phyloP scores from a whole-genome alignment of 2,888 invertebrate species.

The Meloe dianella region DNA sequence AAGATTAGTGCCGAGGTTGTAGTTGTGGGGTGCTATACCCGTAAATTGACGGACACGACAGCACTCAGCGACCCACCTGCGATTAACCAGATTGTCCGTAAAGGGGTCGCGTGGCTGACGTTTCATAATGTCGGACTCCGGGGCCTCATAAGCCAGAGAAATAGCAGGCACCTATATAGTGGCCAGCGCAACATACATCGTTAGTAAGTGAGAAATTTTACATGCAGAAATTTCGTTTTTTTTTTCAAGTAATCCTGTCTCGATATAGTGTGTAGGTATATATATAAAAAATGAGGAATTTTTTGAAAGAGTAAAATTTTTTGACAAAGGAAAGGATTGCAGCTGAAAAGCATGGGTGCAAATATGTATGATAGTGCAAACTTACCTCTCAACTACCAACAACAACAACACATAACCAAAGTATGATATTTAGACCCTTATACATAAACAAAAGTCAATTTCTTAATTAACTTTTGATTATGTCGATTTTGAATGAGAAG shows the following conservation, averaged over 20 bases:
- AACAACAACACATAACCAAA: background rate
- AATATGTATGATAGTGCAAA: conserved; percentile 44
- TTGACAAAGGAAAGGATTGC: conserved; percentile 19
- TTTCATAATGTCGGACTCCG: conserved; percentile 99
- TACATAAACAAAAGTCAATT: background rate
- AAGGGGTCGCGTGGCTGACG: conserved; percentile 96
- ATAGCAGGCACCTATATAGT: conserved; percentile 96
- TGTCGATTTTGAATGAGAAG: conserved; percentile 1
- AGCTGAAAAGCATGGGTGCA: conserved; percentile 45
- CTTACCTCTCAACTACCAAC: conserved; percentile 32
- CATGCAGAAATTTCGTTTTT: conserved; percentile 51
- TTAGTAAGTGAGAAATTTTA: conserved; percentile 48
- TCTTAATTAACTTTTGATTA: background rate
- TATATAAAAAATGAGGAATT: conserved; percentile 34
- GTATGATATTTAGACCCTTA: background rate
- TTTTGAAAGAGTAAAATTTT: background rate
- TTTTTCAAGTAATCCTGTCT: conserved; percentile 31
- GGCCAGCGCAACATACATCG: conserved; percentile 65
- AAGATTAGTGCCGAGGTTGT: conserved; percentile 52
- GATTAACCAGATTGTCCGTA: conserved; percentile 98
- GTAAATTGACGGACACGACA: conserved; percentile 45
- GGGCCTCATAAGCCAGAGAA: conserved; percentile 98
- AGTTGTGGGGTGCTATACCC: conserved; percentile 58
- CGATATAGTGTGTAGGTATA: conserved; percentile 46
- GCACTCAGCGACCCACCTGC: conserved; percentile 77